Evolutionary conservation across 1,140 invertebrate genomes (phyloP).

Genomic region (Drosophila ambigua): DNA sequence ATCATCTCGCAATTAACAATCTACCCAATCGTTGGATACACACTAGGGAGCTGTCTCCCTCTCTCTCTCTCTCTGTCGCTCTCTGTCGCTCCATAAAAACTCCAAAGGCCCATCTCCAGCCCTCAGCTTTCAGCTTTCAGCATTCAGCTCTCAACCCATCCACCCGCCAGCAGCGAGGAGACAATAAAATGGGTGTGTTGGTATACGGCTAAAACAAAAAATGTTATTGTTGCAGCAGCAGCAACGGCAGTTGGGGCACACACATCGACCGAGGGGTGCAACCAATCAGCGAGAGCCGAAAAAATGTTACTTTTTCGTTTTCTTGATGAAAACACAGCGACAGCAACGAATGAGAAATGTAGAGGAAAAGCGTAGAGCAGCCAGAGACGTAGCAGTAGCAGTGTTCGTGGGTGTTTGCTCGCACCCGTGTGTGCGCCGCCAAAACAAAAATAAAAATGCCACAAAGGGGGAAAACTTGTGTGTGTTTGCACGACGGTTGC

Average conservation of each 20-base stretch:
- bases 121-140: no score
- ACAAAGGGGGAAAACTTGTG: conserved; percentile 63
- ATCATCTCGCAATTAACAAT: conserved; percentile 15
- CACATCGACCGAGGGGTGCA: conserved; percentile 48
- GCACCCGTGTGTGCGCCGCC: conserved; percentile 30
- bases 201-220: conserved; percentile 75
- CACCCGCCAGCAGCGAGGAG: conserved; percentile 13
- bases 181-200: conserved; percentile 79
- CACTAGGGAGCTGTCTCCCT: conserved; percentile 21
- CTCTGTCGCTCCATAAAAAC: not conserved
- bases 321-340: conserved; percentile 67
- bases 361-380: conserved; percentile 56
- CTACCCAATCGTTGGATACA: conserved; percentile 29
- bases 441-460: conserved; percentile 24
- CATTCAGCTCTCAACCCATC: not conserved
- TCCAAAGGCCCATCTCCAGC: not conserved
- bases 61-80: no score
- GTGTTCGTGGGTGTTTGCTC: conserved; percentile 11
- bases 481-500: conserved; percentile 69
- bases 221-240: conserved; percentile 42
- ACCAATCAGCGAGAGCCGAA: conserved; percentile 72
- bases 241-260: not conserved
- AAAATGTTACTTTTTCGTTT: conserved; percentile 73
- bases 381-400: conserved; percentile 29
- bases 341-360: conserved; percentile 75